These are phyloP conservation scores for Porites cylindrica DNA, from an alignment of 92 coral and sea anemone species.

Conservation along the genomic window DNA sequence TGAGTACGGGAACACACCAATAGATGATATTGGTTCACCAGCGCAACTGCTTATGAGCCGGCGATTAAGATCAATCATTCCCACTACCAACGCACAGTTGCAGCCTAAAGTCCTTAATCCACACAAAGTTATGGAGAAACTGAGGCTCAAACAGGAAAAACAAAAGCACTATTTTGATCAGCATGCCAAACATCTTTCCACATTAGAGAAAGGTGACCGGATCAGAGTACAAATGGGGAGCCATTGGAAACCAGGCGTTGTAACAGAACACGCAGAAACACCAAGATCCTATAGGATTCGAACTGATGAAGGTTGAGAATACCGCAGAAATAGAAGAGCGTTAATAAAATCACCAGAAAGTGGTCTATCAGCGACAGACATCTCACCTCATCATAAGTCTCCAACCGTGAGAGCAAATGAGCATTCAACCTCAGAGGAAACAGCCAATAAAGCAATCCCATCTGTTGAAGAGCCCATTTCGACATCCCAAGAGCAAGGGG, in stretches of 20 bases:
- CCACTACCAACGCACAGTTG: no score
- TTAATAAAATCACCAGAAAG: not conserved
- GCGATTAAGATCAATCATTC: no score
- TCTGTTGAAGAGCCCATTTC: slow-evolving; percentile 16
- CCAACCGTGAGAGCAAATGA: not conserved
- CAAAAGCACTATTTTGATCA: slow-evolving; percentile 39
- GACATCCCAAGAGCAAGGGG: slow-evolving; percentile 8
- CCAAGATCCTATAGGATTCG: not conserved
- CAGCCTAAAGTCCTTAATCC: slow-evolving; percentile 21
- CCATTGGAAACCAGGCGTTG: not conserved
- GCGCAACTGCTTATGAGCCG: no score
- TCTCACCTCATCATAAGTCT: slow-evolving; percentile 11
- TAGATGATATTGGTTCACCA: no score
- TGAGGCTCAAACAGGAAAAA: slow-evolving; percentile 38
- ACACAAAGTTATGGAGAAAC: slow-evolving; percentile 24
- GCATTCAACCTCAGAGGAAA: not conserved
- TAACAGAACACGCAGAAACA: not conserved
- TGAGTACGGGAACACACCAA: no score
- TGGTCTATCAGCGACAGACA: slow-evolving; percentile 8
- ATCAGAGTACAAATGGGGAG: slow-evolving; percentile 4
- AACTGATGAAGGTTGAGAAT: not conserved
- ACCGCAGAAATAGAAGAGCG: not conserved
- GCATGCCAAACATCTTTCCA: slow-evolving; percentile 18
- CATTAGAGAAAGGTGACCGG: slow-evolving; percentile 18
- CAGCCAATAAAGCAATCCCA: slow-evolving; percentile 17